Conservation (phyloP, 2,888 invertebrate species). For the Sminthurinus aureus region DNA sequence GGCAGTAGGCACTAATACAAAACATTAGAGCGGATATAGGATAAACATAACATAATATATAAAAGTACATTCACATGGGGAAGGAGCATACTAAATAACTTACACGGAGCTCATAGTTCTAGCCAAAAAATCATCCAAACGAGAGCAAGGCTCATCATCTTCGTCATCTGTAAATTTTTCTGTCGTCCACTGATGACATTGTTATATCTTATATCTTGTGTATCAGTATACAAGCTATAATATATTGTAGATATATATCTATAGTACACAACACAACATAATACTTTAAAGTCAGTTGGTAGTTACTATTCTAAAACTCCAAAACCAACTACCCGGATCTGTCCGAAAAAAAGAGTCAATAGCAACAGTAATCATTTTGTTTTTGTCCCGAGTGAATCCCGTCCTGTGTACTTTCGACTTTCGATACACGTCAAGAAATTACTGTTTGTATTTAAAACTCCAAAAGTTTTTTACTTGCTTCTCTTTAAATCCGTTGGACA, state of each 20-base stretch:
- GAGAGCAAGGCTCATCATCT: slow-evolving; percentile 28
- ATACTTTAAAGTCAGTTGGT: too few species aligned
- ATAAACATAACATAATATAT: not conserved
- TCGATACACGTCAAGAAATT: too few species aligned
- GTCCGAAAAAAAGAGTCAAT: not conserved
- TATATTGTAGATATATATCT: too few species aligned
- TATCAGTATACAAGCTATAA: too few species aligned
- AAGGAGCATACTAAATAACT: not conserved
- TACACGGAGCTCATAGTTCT: not conserved
- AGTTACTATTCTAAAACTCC: too few species aligned
- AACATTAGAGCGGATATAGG: not conserved
- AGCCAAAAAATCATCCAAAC: slow-evolving; percentile 23
- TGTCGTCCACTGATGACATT: slow-evolving; percentile 24
- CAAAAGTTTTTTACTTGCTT: not conserved
- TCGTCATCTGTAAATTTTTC: slow-evolving; percentile 16
- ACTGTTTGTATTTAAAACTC: too few species aligned
- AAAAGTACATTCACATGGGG: not conserved
- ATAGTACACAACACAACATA: too few species aligned
- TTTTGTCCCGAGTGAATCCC: not conserved
- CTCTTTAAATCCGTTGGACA: not conserved
- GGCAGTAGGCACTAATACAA: not conserved
- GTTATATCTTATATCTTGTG: not conserved
- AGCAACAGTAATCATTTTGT: not conserved
- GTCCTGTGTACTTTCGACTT: too few species aligned
- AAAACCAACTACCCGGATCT: not conserved